A percentile compares a stretch with the other conserved stretches of the same genome.
phyloP scores from a whole-genome alignment of 2,888 invertebrate genomes.

The Metacarcinus magister region DNA sequence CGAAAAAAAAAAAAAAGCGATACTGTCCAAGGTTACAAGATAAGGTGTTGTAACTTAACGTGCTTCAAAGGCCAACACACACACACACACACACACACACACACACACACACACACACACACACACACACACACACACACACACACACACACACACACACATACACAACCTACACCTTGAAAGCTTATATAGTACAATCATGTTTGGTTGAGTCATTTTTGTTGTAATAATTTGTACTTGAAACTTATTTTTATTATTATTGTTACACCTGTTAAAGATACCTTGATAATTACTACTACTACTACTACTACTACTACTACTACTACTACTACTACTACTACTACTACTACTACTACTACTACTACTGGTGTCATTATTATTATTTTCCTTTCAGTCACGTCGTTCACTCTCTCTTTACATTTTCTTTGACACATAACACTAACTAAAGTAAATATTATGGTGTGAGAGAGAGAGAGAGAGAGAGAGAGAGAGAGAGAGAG shows the following conservation, averaged over 20 bases:
- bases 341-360: background rate
- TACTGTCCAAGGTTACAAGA: background rate
- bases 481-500: background rate
- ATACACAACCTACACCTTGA: background rate
- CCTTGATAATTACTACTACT: background rate
- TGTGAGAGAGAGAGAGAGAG: background rate
- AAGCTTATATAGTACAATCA: background rate
- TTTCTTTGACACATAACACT: no score
- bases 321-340: background rate
- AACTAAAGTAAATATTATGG: background rate
- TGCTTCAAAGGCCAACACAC: background rate
- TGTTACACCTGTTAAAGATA: background rate
- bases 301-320: background rate
- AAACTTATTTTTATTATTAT: no score
- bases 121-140: background rate
- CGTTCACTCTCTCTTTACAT: background rate
- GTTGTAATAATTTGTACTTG: no score
- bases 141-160: background rate
- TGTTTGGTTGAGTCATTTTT: background rate
- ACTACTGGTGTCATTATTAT: no score
- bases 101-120: no score
- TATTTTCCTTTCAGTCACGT: background rate
- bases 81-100: no score
- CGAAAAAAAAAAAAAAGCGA: background rate
- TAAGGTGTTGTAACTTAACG: background rate